Percentiles rank a stretch among this genome's conserved stretches.
Conservation (phyloP, 2,113 vertebrate genomes). For the Brachyhypopomus occidentalis region DNA sequence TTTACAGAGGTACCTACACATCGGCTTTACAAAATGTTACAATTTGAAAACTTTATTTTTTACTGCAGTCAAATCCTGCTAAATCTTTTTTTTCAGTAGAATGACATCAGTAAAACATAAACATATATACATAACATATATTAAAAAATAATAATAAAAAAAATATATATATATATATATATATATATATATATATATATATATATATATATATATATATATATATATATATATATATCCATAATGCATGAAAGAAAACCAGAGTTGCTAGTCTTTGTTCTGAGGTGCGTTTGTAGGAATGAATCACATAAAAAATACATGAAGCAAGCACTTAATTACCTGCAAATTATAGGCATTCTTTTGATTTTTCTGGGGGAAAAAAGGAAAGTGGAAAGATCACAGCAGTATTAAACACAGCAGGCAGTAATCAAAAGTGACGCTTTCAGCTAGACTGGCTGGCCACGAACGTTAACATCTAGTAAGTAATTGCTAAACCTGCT, state of each 20-base stretch:
- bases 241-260: not conserved
- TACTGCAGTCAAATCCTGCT: too few relatives aligned
- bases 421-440: not conserved
- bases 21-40: not conserved
- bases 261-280: not conserved
- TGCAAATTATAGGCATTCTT: slow-evolving; percentile 15
- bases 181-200: too few relatives aligned
- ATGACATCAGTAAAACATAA: too few relatives aligned
- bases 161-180: too few relatives aligned
- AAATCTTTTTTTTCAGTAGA: too few relatives aligned
- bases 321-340: not conserved
- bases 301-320: not conserved
- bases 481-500: not conserved
- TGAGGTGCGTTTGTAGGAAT: slow-evolving; percentile 14
- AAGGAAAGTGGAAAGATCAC: not conserved
- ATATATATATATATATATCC: too few relatives aligned
- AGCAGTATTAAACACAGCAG: not conserved
- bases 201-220: too few relatives aligned
- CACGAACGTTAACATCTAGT: not conserved
- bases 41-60: too few relatives aligned
- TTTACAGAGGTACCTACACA: not conserved
- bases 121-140: too few relatives aligned
- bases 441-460: not conserved
- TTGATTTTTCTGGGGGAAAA: not conserved
- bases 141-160: too few relatives aligned